phyloP scores from a whole-genome alignment of 2,888 invertebrate species.

The Nymphalis c-album region DNA sequence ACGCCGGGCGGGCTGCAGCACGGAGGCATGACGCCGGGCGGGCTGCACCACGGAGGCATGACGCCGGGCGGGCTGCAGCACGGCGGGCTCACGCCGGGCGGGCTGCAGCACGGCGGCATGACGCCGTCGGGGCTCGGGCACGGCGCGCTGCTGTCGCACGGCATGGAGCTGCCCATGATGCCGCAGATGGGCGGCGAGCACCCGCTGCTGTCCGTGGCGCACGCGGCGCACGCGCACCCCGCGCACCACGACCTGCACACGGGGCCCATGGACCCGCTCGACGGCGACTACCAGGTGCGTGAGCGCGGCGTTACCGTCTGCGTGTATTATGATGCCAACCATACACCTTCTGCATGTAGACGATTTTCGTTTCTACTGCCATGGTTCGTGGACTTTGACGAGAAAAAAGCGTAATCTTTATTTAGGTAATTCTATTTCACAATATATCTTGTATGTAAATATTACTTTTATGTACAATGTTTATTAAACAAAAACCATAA shows the following conservation, averaged over 20 bases:
- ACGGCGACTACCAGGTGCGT: slow-evolving; percentile 62
- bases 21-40: slow-evolving; percentile 66
- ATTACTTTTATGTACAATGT: too few species aligned
- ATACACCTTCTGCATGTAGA: too few species aligned
- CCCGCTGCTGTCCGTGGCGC: slow-evolving; percentile 45
- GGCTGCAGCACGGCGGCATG: slow-evolving; percentile 51
- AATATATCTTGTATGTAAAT: too few species aligned
- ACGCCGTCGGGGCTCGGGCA: slow-evolving; percentile 52
- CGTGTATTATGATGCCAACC: too few species aligned
- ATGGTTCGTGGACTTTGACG: too few species aligned
- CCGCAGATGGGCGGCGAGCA: slow-evolving; percentile 84
- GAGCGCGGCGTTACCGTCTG: too few species aligned
- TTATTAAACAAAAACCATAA: too few species aligned
- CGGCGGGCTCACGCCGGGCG: slow-evolving; percentile 70
- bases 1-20: slow-evolving; percentile 52
- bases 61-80: slow-evolving; percentile 57
- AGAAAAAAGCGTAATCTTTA: too few species aligned
- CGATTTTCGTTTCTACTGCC: too few species aligned
- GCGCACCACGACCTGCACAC: slow-evolving; percentile 46
- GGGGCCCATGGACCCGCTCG: slow-evolving; percentile 59
- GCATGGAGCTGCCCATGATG: slow-evolving; percentile 79
- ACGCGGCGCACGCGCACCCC: slow-evolving; percentile 32
- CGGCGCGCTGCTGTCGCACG: slow-evolving; percentile 51
- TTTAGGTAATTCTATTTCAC: too few species aligned
- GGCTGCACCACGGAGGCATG: slow-evolving; percentile 61